These are phyloP conservation scores for Chiroxiphia lanceolata DNA, from an alignment of 2,797 vertebrate genomes.

Conservation along the genomic window DNA sequence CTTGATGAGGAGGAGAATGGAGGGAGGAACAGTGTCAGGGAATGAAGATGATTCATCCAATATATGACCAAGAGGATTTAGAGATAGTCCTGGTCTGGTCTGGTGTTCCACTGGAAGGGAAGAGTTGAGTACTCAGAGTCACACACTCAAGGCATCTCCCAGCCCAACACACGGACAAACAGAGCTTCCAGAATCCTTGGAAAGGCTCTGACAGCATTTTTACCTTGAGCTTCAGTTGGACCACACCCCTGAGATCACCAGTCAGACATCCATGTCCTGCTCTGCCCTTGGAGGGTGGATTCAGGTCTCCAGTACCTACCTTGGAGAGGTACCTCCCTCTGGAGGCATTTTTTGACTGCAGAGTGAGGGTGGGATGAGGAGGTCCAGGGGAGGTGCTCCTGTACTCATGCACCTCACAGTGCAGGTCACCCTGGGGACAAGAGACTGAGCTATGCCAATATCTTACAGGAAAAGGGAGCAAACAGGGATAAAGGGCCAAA, in stretches of 20 bases:
- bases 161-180: not conserved
- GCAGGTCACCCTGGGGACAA: not conserved
- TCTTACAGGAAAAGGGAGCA: not conserved
- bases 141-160: not conserved
- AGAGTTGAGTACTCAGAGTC: not conserved
- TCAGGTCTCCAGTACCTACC: not conserved
- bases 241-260: not conserved
- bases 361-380: not conserved
- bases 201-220: not conserved
- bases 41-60: not conserved
- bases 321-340: not conserved
- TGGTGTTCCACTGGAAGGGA: not conserved
- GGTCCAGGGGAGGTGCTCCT: not conserved
- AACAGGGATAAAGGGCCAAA: not conserved
- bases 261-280: not conserved
- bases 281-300: not conserved
- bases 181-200: not conserved
- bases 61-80: not conserved
- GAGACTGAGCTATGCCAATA: not conserved
- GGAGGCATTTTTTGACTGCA: not conserved
- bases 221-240: not conserved
- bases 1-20: not conserved
- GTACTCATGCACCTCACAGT: fast-evolving
- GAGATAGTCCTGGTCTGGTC: not conserved
- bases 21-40: not conserved